These are phyloP conservation scores for Campylomormyrus tamandua DNA, from an alignment of 2,113 vertebrate genomes.

Conservation along the genomic window DNA sequence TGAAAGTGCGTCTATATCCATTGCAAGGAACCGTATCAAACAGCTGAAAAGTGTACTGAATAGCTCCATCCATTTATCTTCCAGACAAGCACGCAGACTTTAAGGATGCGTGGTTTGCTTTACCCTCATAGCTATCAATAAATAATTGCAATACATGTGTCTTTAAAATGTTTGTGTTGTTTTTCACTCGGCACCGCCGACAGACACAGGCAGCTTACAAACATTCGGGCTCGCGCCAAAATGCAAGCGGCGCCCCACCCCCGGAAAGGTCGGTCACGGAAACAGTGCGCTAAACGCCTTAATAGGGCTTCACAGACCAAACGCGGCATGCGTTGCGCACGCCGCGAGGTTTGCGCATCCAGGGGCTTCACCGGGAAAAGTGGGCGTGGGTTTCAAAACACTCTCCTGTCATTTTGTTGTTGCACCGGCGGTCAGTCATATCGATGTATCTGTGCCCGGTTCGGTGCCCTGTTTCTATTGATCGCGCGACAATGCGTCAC, in stretches of 20 bases:
- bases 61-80: not conserved
- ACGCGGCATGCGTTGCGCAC: too few species aligned
- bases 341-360: too few species aligned
- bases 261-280: not conserved
- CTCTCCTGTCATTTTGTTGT: too few species aligned
- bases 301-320: not conserved
- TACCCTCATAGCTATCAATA: not conserved
- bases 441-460: too few species aligned
- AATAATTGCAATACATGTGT: not conserved
- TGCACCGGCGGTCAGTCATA: too few species aligned
- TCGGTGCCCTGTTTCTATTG: too few species aligned
- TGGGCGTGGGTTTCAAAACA: too few species aligned
- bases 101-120: not conserved
- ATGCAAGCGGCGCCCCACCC: not conserved
- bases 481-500: too few species aligned
- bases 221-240: not conserved
- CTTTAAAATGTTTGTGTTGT: not conserved
- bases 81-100: not conserved
- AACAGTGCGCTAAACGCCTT: not conserved
- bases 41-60: not conserved
- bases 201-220: not conserved
- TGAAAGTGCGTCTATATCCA: not conserved
- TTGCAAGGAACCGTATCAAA: not conserved
- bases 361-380: too few species aligned
- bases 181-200: not conserved